Evolutionary conservation across 1,140 invertebrate species (phyloP).

Genomic region (Asbolus verrucosus): DNA sequence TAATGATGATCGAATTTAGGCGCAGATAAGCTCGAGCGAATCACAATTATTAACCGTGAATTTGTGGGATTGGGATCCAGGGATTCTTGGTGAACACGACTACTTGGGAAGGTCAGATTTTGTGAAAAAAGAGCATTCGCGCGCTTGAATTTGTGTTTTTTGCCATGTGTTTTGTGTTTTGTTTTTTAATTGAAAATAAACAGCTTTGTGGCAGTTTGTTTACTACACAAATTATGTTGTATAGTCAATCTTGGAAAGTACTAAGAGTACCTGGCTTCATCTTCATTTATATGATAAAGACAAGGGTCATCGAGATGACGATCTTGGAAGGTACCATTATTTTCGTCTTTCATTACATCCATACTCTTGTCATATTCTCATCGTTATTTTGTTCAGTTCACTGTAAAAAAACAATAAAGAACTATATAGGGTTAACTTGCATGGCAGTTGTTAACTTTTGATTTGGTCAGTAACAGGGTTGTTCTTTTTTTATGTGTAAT

Average conservation of each 20-base stretch:
- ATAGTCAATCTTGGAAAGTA: slow-evolving; percentile 65
- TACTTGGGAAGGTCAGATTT: slow-evolving; percentile 80
- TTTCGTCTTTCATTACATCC: slow-evolving; percentile 29
- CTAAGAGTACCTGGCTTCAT: slow-evolving; percentile 51
- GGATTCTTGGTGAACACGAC: slow-evolving; percentile 85
- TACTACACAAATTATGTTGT: slow-evolving; percentile 60
- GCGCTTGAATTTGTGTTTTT: slow-evolving; percentile 33
- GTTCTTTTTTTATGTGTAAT: slow-evolving; percentile 14
- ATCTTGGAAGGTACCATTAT: slow-evolving; percentile 80
- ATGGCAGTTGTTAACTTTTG: too few relatives aligned
- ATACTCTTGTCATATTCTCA: too few relatives aligned
- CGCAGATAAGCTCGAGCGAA: slow-evolving; percentile 77
- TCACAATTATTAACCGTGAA: slow-evolving; percentile 78
- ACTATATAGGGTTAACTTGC: too few relatives aligned
- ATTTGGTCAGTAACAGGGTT: too few relatives aligned
- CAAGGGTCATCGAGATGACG: slow-evolving; percentile 80
- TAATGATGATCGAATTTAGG: slow-evolving; percentile 68
- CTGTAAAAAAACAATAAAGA: too few relatives aligned
- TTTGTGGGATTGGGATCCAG: slow-evolving; percentile 88
- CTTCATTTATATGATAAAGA: slow-evolving; percentile 83
- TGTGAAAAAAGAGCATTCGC: slow-evolving; percentile 20
- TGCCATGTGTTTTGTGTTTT: slow-evolving; percentile 19
- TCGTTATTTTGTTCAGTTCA: too few relatives aligned
- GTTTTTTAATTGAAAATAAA: slow-evolving; percentile 26
- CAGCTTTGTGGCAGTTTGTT: slow-evolving; percentile 20